phyloP scores from a whole-genome alignment of 1,140 invertebrate genomes.

The Cotesia vestalis region DNA sequence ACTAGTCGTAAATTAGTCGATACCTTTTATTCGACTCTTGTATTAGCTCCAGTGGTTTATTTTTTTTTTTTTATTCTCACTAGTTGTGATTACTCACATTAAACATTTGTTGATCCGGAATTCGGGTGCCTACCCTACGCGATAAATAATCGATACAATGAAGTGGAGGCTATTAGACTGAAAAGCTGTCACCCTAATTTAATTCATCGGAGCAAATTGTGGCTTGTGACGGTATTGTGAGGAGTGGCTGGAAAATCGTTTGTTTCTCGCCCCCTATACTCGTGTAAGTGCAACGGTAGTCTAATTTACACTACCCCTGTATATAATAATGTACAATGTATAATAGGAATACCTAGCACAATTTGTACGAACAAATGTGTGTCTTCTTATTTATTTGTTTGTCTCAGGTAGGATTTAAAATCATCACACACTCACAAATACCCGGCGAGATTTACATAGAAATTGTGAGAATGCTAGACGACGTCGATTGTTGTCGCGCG shows the following conservation, averaged over 20 bases:
- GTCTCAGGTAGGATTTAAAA: constrained; percentile 10
- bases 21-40: constrained; percentile 45
- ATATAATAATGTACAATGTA: not conserved
- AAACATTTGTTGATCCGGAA: constrained; percentile 6
- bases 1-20: constrained; percentile 56
- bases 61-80: constrained; percentile 13
- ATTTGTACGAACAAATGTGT: not conserved
- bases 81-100: constrained; percentile 1
- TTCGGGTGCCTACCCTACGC: constrained; percentile 12
- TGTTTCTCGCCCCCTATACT: not conserved
- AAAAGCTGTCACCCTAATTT: constrained; percentile 28
- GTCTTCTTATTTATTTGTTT: constrained; percentile 6
- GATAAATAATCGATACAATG: constrained; percentile 43
- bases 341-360: not conserved
- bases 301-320: too few species aligned
- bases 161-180: constrained; percentile 10
- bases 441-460: constrained; percentile 47
- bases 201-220: not conserved
- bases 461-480: constrained; percentile 53
- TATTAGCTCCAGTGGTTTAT: constrained; percentile 25
- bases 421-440: not conserved
- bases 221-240: constrained; percentile 11
- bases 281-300: too few species aligned
- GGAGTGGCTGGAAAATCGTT: not conserved
- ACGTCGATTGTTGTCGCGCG: constrained; percentile 16